These are phyloP conservation scores for Chionoecetes opilio DNA, from an alignment of 1,140 invertebrate genomes.

Conservation along the genomic window DNA sequence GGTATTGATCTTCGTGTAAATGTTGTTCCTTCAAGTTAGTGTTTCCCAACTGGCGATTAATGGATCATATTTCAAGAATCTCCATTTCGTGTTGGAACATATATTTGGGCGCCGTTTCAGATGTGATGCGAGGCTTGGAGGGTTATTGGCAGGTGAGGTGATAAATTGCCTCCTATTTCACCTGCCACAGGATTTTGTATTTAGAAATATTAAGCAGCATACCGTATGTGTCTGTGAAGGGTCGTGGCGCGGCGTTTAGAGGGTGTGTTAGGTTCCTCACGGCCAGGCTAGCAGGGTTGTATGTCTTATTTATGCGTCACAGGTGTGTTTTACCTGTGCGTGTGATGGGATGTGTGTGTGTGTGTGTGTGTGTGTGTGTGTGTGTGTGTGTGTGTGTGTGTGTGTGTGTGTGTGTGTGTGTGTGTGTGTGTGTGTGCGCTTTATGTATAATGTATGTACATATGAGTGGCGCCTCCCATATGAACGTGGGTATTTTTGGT, in stretches of 20 bases:
- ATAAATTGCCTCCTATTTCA: not conserved
- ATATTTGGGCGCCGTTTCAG: not conserved
- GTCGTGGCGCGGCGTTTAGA: no score
- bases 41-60: not conserved
- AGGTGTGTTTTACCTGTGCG: not conserved
- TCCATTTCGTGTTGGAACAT: not conserved
- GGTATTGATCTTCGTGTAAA: not conserved
- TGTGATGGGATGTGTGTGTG: not conserved
- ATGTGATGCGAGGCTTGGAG: not conserved
- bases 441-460: no score
- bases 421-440: constrained; percentile 34
- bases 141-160: constrained; percentile 6
- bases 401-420: constrained; percentile 46
- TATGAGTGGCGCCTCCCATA: no score
- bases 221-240: no score
- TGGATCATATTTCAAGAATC: not conserved
- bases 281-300: not conserved
- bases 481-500: no score
- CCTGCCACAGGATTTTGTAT: not conserved
- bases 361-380: constrained; percentile 4
- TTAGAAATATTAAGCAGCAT: not conserved
- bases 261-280: no score
- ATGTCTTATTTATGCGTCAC: not conserved
- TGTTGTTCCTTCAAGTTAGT: not conserved
- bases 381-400: constrained; percentile 47